Evolutionary conservation across 2,113 vertebrate species (phyloP).

Genomic region (Seriola rivoliana): DNA sequence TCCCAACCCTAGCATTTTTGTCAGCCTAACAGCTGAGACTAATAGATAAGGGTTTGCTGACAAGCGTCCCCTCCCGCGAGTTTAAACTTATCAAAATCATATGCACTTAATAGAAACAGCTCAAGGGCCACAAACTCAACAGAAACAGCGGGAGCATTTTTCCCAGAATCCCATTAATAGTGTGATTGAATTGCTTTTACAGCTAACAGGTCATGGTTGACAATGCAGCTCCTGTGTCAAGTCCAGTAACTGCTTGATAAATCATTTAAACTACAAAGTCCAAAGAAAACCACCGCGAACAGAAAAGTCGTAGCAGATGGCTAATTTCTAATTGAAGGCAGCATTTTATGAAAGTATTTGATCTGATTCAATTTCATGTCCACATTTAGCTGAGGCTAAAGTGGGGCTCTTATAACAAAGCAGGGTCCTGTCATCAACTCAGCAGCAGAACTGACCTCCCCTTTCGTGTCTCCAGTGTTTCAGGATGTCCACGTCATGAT

Average conservation of each 20-base stretch:
- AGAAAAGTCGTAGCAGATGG: neutral
- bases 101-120: constrained; percentile 43
- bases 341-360: neutral
- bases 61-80: neutral
- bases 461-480: constrained; percentile 85
- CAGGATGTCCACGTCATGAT: constrained; percentile 98
- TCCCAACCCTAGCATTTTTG: constrained; percentile 3
- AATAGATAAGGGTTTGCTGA: constrained; percentile 15
- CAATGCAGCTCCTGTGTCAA: constrained; percentile 39
- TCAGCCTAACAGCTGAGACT: neutral
- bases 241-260: constrained; percentile 19
- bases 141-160: constrained; percentile 29
- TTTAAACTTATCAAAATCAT: constrained; percentile 56
- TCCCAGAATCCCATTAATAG: constrained; percentile 48
- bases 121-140: constrained; percentile 15
- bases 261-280: constrained; percentile 39
- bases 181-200: constrained; percentile 60
- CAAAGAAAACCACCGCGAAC: neutral
- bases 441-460: constrained; percentile 31
- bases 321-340: constrained; percentile 14
- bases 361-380: constrained; percentile 27
- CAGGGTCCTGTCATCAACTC: neutral
- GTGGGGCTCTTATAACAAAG: neutral
- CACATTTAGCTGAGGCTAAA: constrained; percentile 19
- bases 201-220: constrained; percentile 36